These are phyloP conservation scores for Candidula unifasciata DNA, from an alignment of 2,888 invertebrate genomes.

Conservation along the genomic window DNA sequence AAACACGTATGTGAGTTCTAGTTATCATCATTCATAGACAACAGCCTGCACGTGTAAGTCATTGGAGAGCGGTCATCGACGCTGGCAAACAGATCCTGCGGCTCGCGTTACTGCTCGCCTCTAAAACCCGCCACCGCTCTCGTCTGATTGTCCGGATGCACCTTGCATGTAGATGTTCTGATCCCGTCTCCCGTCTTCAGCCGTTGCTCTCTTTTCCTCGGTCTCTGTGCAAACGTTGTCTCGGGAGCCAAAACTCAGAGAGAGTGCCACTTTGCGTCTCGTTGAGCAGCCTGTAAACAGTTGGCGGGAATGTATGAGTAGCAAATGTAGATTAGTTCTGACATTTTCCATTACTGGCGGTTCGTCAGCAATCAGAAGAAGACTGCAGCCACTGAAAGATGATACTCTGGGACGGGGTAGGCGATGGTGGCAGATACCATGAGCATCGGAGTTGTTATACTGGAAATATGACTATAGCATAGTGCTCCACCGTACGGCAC, in stretches of 20 bases:
- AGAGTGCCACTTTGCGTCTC: too few relatives aligned
- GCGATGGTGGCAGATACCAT: too few relatives aligned
- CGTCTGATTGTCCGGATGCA: background rate
- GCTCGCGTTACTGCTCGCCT: background rate
- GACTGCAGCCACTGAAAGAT: background rate
- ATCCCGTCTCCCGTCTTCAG: too few relatives aligned
- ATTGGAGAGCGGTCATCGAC: conserved; percentile 33
- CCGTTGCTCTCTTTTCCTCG: too few relatives aligned
- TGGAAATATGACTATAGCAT: too few relatives aligned
- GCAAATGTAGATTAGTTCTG: conserved; percentile 10
- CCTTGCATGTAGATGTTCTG: background rate
- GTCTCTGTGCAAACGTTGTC: too few relatives aligned
- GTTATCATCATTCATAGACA: conserved; percentile 4
- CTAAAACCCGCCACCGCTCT: background rate
- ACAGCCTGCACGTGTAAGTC: conserved; percentile 34
- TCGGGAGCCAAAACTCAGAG: too few relatives aligned
- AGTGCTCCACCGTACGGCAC: too few relatives aligned
- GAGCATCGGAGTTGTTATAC: too few relatives aligned
- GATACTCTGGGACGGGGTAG: too few relatives aligned
- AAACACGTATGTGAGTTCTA: conserved; percentile 24
- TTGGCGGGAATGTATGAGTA: background rate
- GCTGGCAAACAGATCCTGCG: background rate
- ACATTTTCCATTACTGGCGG: conserved; percentile 5
- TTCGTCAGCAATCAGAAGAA: background rate
- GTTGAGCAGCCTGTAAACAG: background rate